These are phyloP conservation scores for Tetramorium parvispinum DNA, from an alignment of 1,140 invertebrate genomes.

Conservation along the genomic window DNA sequence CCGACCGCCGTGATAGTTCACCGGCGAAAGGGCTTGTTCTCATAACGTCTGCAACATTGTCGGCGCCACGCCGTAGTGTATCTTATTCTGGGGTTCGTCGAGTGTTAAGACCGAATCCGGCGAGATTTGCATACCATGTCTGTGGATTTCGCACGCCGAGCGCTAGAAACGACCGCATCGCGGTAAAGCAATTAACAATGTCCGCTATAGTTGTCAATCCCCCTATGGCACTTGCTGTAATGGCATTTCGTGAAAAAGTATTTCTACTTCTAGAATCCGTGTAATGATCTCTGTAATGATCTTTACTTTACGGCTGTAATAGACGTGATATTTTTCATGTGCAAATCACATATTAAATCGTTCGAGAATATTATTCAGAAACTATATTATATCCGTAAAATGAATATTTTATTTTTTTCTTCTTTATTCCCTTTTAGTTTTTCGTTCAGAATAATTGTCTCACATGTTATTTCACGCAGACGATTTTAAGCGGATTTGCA, in stretches of 20 bases:
- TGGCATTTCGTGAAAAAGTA: neutral
- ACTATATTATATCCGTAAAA: neutral
- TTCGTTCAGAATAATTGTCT: neutral
- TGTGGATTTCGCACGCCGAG: slow-evolving; percentile 19
- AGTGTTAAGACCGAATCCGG: slow-evolving; percentile 33
- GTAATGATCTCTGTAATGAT: neutral
- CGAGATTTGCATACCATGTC: slow-evolving; percentile 53
- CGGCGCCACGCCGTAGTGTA: slow-evolving; percentile 13
- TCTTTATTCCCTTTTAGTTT: neutral
- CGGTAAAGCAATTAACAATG: slow-evolving; percentile 49
- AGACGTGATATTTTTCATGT: neutral
- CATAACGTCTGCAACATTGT: slow-evolving; percentile 48
- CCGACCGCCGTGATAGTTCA: slow-evolving; percentile 27
- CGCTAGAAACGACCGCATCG: slow-evolving; percentile 17
- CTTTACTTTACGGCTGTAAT: neutral
- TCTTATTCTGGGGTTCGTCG: slow-evolving; percentile 44
- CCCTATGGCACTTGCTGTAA: neutral
- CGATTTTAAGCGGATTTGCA: slow-evolving; percentile 26
- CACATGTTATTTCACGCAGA: neutral
- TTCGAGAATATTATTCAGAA: neutral
- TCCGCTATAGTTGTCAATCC: slow-evolving; percentile 7
- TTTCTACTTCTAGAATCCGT: neutral
- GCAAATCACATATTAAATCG: neutral
- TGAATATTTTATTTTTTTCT: neutral
- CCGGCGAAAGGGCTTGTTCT: slow-evolving; percentile 39